Conservation (phyloP, 2,797 vertebrate genomes). For the Florisuga fusca region DNA sequence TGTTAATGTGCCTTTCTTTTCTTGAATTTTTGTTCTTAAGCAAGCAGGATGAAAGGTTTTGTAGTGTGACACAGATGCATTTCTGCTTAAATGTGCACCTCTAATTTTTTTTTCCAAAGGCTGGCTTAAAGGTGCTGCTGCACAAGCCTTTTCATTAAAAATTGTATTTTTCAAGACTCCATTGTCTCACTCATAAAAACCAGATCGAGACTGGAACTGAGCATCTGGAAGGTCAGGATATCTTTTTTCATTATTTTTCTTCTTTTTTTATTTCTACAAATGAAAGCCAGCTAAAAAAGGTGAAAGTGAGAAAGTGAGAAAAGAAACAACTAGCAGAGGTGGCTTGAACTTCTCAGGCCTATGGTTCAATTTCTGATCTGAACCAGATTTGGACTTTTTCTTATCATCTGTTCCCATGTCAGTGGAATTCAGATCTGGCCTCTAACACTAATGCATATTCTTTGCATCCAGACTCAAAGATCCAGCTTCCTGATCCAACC, state of each 20-base stretch:
- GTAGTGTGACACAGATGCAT: not conserved
- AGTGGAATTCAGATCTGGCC: not conserved
- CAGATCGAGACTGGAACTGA: not conserved
- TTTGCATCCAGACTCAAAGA: not conserved
- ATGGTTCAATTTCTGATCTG: not conserved
- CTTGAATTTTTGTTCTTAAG: not conserved
- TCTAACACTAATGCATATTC: not conserved
- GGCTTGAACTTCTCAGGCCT: not conserved
- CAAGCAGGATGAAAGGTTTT: not conserved
- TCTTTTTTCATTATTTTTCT: not conserved
- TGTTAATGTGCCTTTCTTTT: not conserved
- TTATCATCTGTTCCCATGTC: not conserved
- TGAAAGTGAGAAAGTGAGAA: not conserved
- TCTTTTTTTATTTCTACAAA: not conserved
- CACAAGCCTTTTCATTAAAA: slow-evolving; percentile 29
- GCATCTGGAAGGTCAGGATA: not conserved
- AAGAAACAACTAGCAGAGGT: not conserved
- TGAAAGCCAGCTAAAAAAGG: not conserved
- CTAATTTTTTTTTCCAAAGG: not conserved
- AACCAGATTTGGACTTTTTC: not conserved
- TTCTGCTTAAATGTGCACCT: slow-evolving; percentile 5
- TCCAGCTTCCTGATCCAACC: not conserved
- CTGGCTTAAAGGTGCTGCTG: not conserved
- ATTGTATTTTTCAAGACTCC: not conserved
- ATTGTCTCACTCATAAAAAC: slow-evolving; percentile 10